A percentile compares a stretch with the other conserved stretches of the same genome.
Conservation (phyloP, 2,797 vertebrate genomes). For the Falco columbarius region DNA sequence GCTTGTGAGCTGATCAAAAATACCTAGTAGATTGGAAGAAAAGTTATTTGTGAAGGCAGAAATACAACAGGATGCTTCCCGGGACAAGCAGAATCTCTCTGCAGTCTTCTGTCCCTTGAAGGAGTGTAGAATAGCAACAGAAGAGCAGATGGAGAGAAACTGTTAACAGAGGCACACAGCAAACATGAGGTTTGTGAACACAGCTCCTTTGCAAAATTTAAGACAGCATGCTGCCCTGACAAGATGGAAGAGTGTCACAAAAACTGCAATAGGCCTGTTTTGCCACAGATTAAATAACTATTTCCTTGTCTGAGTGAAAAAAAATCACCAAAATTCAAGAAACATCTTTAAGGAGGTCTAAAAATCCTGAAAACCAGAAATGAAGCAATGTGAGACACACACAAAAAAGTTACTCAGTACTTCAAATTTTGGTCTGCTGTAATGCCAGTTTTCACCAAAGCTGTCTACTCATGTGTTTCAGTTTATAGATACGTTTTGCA, state of each 20-base stretch:
- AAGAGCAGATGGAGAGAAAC: background rate
- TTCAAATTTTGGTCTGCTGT: background rate
- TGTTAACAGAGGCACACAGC: background rate
- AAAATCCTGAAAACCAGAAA: background rate
- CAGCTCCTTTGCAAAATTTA: background rate
- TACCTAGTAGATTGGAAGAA: background rate
- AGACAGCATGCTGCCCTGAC: background rate
- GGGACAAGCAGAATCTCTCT: background rate
- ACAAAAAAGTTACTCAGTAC: background rate
- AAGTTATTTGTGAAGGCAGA: background rate
- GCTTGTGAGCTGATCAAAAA: background rate
- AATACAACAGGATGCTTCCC: background rate
- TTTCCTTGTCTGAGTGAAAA: background rate
- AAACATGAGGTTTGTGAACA: background rate
- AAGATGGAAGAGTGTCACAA: background rate
- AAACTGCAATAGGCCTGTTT: background rate
- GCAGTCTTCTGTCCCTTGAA: background rate
- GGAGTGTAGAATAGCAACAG: background rate
- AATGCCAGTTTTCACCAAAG: background rate
- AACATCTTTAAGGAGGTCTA: background rate
- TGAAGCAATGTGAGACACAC: fast-evolving
- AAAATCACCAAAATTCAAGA: background rate
- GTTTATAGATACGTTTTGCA: background rate
- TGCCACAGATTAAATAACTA: background rate
- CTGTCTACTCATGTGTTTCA: background rate